These are phyloP conservation scores for Globicephala melas DNA, from an alignment of 2,113 vertebrate species.

Conservation along the genomic window DNA sequence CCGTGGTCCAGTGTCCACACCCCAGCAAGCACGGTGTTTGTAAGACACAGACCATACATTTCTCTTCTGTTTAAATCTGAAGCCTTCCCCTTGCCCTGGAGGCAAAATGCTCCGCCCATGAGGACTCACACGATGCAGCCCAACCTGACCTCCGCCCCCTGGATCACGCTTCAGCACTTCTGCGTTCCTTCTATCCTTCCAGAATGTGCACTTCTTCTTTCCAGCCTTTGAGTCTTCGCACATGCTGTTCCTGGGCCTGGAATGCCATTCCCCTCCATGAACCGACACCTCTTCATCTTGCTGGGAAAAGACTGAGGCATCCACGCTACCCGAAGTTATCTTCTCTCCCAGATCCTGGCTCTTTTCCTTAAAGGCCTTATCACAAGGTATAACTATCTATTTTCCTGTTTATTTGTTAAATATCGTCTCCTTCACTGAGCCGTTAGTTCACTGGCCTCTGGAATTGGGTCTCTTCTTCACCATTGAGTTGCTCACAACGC, in stretches of 20 bases:
- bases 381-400: not conserved
- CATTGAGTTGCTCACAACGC: rapidly evolving
- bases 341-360: not conserved
- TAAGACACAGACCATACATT: not conserved
- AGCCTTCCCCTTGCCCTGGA: not conserved
- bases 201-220: rapidly evolving
- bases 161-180: not conserved
- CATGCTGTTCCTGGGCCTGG: not conserved
- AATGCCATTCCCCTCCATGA: not conserved
- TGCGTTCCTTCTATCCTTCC: not conserved
- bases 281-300: not conserved
- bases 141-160: too few species aligned
- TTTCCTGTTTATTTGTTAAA: not conserved
- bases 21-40: rapidly evolving
- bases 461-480: not conserved
- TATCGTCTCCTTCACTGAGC: not conserved
- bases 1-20: not conserved
- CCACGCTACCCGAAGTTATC: too few species aligned
- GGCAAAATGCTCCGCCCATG: not conserved
- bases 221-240: not conserved
- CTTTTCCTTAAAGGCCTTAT: not conserved
- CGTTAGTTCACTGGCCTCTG: rapidly evolving
- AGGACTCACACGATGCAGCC: not conserved
- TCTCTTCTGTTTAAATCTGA: too few species aligned
- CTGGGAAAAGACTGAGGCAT: rapidly evolving